Base-by-base conservation (phyloP, 2,888 invertebrate species). In the Nymphalis polychloros region DNA sequence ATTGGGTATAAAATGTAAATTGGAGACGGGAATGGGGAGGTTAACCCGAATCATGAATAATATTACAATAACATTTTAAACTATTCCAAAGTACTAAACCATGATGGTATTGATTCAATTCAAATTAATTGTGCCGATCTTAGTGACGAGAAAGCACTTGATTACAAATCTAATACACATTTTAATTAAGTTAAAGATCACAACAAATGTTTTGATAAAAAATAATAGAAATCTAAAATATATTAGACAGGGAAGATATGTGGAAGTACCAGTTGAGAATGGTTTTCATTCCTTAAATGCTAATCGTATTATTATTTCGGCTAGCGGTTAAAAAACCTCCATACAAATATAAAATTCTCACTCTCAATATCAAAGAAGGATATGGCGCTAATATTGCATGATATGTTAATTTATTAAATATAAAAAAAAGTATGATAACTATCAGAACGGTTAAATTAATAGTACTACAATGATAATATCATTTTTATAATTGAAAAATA, bases 301-400 rank as follows among this genome's bases (percentile, higher is more conserved):
- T 72, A 72, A 49, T 68, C 63, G 55, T 72, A 65, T 61, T 65
- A 61, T 57, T 61, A n/a, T 57, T 55, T 50, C 57, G 57, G 59
- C 23, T 60, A 59, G 46, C 52, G 47, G 61, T 52, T 53, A 55
- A 55, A 23, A 27, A 64, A 77, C 64, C 67, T 72, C 74, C 73
- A 75, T 84, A 82, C 77, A 85, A 81, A 83, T 85, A 85, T 82
- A 83, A 81, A 80, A 78, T 75, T 79, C 78, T 85, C 81, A 82
- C 83, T 81, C 79, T 79, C 77, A 76, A 79, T 79, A 76, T 79
- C 80, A 74, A 72, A 72, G 74, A 77, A 80, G 81, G 88, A 88
- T 88, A 89, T 88, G 88, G 81, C 77, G 75, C 78, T 67, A 75
- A 66, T 67, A 72, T 76, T 77, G 78, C 79, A 84, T 89, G 90